Evolutionary conservation across 2,113 vertebrate genomes (phyloP).

Genomic region (Xiphophorus couchianus): DNA sequence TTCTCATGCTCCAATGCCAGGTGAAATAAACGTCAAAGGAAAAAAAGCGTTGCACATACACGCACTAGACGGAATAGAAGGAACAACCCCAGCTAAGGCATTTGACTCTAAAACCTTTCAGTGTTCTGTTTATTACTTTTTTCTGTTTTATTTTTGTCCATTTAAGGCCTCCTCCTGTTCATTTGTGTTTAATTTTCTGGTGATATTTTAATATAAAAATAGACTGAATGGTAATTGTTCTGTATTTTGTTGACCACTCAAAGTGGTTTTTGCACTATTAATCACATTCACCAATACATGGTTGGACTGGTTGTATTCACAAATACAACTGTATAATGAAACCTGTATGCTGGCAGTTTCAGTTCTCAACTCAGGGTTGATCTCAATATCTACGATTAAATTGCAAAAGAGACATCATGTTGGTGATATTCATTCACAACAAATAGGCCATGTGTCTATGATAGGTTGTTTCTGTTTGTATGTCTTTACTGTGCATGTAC

Average conservation of each 20-base stretch:
- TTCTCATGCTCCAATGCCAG: slow-evolving; percentile 5
- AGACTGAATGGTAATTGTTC: background rate
- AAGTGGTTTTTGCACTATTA: background rate
- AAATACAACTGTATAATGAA: background rate
- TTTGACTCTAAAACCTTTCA: slow-evolving; percentile 1
- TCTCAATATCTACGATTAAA: too few relatives aligned
- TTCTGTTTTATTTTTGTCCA: background rate
- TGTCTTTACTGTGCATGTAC: too few relatives aligned
- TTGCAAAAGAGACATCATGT: too few relatives aligned
- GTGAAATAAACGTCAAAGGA: slow-evolving; percentile 16
- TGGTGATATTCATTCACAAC: too few relatives aligned
- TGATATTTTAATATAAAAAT: background rate
- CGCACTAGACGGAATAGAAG: background rate
- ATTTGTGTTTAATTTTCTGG: slow-evolving; percentile 2
- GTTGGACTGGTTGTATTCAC: background rate
- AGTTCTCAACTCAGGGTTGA: background rate
- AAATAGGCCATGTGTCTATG: too few relatives aligned
- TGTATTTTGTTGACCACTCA: background rate
- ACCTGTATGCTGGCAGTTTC: background rate
- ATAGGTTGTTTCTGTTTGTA: too few relatives aligned
- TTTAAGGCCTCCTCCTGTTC: background rate
- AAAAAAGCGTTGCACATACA: background rate
- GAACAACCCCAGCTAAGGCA: background rate
- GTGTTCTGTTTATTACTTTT: background rate
- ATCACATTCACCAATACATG: background rate